A percentile compares a stretch with the other conserved stretches of the same genome.
phyloP scores from a whole-genome alignment of 2,113 vertebrate species.

The Dinomys branickii region DNA sequence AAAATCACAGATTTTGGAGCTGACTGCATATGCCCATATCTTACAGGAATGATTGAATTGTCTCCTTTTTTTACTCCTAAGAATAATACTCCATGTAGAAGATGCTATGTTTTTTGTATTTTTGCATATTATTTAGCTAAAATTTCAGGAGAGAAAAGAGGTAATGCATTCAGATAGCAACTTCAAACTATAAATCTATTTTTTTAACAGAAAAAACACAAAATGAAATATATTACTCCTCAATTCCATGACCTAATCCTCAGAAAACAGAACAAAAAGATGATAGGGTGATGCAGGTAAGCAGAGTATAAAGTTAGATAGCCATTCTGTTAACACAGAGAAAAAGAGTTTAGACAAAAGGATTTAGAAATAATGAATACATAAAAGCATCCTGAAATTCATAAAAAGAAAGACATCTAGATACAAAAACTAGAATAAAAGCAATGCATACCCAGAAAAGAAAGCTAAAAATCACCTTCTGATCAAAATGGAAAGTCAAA shows the following conservation, averaged over 20 bases:
- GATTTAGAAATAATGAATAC: slow-evolving; percentile 15
- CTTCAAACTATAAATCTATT: background rate
- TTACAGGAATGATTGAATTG: background rate
- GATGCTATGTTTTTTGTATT: background rate
- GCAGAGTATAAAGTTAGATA: background rate
- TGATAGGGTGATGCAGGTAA: background rate
- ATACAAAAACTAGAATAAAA: background rate
- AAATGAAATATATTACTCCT: background rate
- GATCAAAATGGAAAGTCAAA: background rate
- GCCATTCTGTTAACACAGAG: background rate
- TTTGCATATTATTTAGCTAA: slow-evolving; percentile 25
- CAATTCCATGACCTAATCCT: background rate
- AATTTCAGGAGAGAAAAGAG: background rate
- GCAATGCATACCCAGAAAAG: background rate
- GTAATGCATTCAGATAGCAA: background rate
- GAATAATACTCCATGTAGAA: background rate
- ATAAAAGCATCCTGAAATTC: background rate
- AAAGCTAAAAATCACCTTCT: slow-evolving; percentile 2
- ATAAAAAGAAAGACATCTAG: background rate
- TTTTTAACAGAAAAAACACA: background rate
- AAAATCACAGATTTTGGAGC: background rate
- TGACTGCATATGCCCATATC: background rate
- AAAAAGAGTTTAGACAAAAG: background rate
- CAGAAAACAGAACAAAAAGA: background rate
- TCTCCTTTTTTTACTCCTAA: background rate